These are phyloP conservation scores for Thryonomys swinderianus DNA, from an alignment of 2,113 vertebrate genomes.

Conservation along the genomic window DNA sequence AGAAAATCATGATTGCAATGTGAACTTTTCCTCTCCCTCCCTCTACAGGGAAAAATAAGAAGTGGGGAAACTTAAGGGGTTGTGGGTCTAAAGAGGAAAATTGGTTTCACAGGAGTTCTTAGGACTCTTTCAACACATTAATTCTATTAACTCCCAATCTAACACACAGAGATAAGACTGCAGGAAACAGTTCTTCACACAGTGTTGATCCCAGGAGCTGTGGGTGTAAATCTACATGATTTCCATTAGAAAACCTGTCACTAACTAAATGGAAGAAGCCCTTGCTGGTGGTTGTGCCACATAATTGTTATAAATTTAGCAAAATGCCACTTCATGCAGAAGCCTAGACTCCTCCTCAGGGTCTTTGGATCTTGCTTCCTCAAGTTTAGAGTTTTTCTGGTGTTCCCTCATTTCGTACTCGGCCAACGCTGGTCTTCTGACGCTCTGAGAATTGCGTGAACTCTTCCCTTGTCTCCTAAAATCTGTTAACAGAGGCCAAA, in stretches of 20 bases:
- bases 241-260: neutral
- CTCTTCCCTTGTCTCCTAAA: neutral
- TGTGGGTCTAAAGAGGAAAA: neutral
- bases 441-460: neutral
- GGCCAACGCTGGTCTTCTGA: neutral
- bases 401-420: neutral
- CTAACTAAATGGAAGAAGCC: neutral
- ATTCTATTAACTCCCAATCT: neutral
- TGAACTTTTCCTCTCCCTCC: neutral
- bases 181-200: neutral
- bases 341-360: neutral
- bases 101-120: neutral
- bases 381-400: neutral
- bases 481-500: neutral
- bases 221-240: neutral
- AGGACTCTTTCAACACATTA: neutral
- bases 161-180: neutral
- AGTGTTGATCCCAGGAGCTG: too few species aligned
- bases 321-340: neutral
- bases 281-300: neutral
- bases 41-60: neutral
- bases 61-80: neutral
- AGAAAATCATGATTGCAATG: neutral
- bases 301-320: neutral
- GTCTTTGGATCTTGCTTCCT: neutral